phyloP scores from a whole-genome alignment of 64 coral and sea anemone species.

The Stichodactyla mertensii region DNA sequence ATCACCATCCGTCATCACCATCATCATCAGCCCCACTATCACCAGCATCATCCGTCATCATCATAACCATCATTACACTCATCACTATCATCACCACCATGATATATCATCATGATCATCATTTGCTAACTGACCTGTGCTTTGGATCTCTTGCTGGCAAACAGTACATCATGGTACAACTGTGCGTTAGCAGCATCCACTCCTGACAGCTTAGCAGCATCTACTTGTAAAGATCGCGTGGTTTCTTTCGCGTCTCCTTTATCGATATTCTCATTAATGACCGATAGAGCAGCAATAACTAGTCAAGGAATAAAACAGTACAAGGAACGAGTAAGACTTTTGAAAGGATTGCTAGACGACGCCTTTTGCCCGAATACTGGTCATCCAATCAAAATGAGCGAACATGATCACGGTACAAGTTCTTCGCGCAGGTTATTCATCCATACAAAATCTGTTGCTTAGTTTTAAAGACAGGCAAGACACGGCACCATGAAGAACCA shows the following conservation, averaged over 20 bases:
- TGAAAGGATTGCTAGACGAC: neutral
- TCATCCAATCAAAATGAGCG: too few relatives aligned
- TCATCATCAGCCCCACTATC: neutral
- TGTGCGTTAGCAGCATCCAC: slow-evolving; percentile 43
- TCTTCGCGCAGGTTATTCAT: too few relatives aligned
- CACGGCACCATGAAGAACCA: too few relatives aligned
- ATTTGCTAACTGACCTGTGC: slow-evolving; percentile 59
- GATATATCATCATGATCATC: too few relatives aligned
- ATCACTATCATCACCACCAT: too few relatives aligned
- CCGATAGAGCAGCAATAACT: slow-evolving; percentile 80
- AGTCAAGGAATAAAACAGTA: neutral
- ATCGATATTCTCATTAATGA: slow-evolving; percentile 83
- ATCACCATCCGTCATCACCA: neutral
- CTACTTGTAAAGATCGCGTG: slow-evolving; percentile 46
- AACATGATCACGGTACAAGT: too few relatives aligned
- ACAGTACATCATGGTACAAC: slow-evolving; percentile 74
- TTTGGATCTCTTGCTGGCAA: slow-evolving; percentile 52
- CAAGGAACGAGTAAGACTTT: neutral
- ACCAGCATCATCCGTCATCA: neutral
- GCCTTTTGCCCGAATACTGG: too few relatives aligned
- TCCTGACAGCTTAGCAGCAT: slow-evolving; percentile 71
- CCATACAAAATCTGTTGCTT: too few relatives aligned
- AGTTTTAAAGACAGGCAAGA: too few relatives aligned
- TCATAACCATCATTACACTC: too few relatives aligned
- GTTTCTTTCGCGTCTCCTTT: slow-evolving; percentile 52